Evolutionary conservation across 2,888 invertebrate genomes (phyloP).

Genomic region (Antheraea yamamai): DNA sequence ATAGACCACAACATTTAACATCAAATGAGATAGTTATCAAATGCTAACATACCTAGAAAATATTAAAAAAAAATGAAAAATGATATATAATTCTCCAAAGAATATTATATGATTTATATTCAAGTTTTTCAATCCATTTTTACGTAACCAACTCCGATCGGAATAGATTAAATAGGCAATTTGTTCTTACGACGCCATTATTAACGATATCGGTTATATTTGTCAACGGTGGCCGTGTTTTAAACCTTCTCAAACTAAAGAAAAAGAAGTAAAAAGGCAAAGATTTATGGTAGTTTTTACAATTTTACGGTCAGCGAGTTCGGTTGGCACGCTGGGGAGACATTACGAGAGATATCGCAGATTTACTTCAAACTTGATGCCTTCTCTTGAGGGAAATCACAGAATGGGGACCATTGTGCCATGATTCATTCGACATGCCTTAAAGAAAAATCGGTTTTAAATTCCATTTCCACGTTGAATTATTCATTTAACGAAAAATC

Average conservation of each 20-base stretch:
- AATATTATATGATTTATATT: too few species aligned
- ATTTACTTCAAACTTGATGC: conserved; percentile 78
- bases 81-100: too few species aligned
- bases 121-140: too few species aligned
- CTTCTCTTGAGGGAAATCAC: conserved; percentile 74
- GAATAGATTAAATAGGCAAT: background rate
- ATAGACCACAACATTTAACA: too few species aligned
- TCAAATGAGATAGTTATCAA: too few species aligned
- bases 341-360: conserved; percentile 75
- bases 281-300: conserved; percentile 80
- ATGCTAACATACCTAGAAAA: too few species aligned
- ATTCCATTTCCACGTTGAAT: conserved; percentile 32
- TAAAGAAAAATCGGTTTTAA: conserved; percentile 43
- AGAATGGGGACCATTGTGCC: conserved; percentile 64
- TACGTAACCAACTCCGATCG: background rate
- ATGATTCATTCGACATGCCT: conserved; percentile 56
- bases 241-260: conserved; percentile 17
- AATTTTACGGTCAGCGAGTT: conserved; percentile 79
- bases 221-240: conserved; percentile 11
- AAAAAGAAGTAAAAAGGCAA: conserved; percentile 43
- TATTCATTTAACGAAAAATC: conserved; percentile 17
- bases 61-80: too few species aligned
- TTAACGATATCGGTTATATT: conserved; percentile 16
- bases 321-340: conserved; percentile 69
- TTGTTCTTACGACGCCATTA: conserved; percentile 11